Evolutionary conservation across 2,113 vertebrate genomes (phyloP).

Genomic region (Phaetusa simplex): DNA sequence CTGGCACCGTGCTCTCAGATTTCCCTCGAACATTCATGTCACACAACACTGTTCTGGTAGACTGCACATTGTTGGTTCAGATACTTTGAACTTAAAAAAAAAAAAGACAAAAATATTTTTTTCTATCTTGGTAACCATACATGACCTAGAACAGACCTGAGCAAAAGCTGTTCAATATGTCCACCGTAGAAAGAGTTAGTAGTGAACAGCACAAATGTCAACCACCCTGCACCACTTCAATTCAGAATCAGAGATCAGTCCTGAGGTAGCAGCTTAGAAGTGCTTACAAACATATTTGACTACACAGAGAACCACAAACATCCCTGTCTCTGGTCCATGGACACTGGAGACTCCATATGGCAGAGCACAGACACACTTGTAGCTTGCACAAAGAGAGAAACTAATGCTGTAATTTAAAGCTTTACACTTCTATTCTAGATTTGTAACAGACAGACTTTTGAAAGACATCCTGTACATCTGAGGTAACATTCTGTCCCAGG

Average conservation of each 20-base stretch:
- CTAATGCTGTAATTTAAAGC: neutral
- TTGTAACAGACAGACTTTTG: neutral
- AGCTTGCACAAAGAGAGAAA: neutral
- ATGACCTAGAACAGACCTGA: neutral
- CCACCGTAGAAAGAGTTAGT: neutral
- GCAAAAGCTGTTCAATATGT: neutral
- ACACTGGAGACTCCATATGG: no score
- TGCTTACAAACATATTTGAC: neutral
- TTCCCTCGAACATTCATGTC: neutral
- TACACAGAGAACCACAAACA: neutral
- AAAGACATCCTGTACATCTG: neutral
- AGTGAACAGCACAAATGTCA: neutral
- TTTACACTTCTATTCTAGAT: neutral
- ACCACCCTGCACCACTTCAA: neutral
- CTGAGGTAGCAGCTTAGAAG: neutral
- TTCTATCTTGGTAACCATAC: neutral
- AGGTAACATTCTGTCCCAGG: neutral
- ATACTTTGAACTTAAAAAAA: neutral
- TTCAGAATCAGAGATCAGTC: neutral
- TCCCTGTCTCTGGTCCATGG: rapidly evolving
- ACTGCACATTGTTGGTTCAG: neutral
- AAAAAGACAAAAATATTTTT: neutral
- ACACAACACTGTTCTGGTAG: neutral
- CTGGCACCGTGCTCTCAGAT: neutral
- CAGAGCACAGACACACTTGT: neutral